Evolutionary conservation across 2,888 invertebrate genomes (phyloP).

Genomic region (Cheilosia vulpina): DNA sequence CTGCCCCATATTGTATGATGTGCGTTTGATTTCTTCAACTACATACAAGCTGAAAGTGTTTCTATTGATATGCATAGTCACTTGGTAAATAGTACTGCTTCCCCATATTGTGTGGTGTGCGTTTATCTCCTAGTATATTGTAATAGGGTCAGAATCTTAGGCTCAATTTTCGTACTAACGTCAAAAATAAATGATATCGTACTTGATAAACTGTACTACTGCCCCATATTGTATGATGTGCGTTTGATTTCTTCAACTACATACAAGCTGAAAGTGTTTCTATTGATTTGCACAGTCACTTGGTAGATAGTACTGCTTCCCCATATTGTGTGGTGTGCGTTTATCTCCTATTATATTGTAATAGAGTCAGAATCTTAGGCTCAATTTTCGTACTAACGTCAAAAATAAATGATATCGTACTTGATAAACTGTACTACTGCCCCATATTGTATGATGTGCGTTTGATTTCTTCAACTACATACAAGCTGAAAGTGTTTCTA

Average conservation of each 20-base stretch:
- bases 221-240: not conserved
- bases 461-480: accelerated
- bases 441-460: no score
- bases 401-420: no score
- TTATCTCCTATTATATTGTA: not conserved
- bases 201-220: not conserved
- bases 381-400: no score
- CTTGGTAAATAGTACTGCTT: no score
- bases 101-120: not conserved
- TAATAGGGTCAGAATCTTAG: not conserved
- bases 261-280: not conserved
- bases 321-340: not conserved
- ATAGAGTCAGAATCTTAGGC: no score
- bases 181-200: not conserved
- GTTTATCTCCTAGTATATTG: not conserved
- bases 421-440: no score
- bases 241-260: not conserved
- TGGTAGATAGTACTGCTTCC: not conserved
- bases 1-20: not conserved
- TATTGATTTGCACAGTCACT: not conserved
- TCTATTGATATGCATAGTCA: not conserved
- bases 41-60: not conserved
- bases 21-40: not conserved
- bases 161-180: not conserved
- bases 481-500: not conserved